These are phyloP conservation scores for Tryphoninae sp. DNA, from an alignment of 2,888 invertebrate species.

Conservation along the genomic window DNA sequence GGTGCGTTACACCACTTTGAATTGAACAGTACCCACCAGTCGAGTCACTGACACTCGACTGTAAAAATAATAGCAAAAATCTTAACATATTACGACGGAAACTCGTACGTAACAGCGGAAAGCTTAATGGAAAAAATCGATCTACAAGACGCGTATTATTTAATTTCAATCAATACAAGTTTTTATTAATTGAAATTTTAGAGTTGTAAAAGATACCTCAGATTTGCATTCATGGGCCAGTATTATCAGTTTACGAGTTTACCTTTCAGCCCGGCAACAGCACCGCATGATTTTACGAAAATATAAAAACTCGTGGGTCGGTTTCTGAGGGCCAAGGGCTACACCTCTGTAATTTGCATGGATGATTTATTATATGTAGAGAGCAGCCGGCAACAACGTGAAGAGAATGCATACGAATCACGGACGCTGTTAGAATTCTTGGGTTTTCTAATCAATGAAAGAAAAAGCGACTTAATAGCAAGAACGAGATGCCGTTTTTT, in stretches of 20 bases:
- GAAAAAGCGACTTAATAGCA: conserved; percentile 26
- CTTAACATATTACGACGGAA: too few species aligned
- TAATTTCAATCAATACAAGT: conserved; percentile 16
- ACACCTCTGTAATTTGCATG: conserved; percentile 6
- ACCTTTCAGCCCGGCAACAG: conserved; percentile 20
- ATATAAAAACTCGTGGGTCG: conserved; percentile 13
- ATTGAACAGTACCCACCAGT: too few species aligned
- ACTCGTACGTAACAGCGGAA: too few species aligned
- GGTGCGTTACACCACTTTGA: too few species aligned
- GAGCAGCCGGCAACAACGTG: neutral
- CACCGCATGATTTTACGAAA: conserved; percentile 22
- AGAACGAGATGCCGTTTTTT: conserved; percentile 4
- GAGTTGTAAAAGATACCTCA: conserved; percentile 6
- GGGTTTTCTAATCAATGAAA: conserved; percentile 6
- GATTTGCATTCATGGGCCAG: conserved; percentile 11
- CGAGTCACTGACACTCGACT: too few species aligned
- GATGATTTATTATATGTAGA: conserved; percentile 27
- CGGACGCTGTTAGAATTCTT: conserved; percentile 3
- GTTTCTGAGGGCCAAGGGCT: neutral
- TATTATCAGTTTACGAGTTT: conserved; percentile 19
- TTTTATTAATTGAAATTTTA: too few species aligned
- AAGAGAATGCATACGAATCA: conserved; percentile 1
- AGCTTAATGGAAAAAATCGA: conserved; percentile 24
- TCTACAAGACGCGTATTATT: conserved; percentile 29
- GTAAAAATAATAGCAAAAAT: too few species aligned